Conservation (phyloP, 1,140 invertebrate species). For the Prorops nasuta region DNA sequence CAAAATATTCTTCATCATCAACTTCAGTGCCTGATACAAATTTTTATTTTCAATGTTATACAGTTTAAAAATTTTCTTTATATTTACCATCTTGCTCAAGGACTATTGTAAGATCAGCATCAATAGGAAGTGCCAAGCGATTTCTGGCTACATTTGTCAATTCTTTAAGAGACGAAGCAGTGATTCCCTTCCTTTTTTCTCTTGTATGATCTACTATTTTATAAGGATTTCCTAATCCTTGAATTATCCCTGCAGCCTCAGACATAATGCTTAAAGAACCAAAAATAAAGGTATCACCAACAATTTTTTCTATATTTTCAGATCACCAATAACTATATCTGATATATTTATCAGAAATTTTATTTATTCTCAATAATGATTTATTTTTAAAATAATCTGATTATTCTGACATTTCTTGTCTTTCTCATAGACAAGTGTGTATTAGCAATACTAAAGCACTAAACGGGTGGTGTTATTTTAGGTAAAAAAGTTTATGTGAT, state of each 20-base stretch:
- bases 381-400: neutral
- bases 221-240: slow-evolving; percentile 56
- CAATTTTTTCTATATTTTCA: no score
- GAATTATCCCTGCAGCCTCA: slow-evolving; percentile 30
- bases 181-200: slow-evolving; percentile 77
- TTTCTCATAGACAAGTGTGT: neutral
- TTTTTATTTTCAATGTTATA: no score
- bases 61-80: neutral
- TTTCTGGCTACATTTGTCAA: slow-evolving; percentile 59
- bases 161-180: slow-evolving; percentile 73
- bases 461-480: neutral
- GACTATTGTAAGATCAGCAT: slow-evolving; percentile 69
- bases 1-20: slow-evolving; percentile 85
- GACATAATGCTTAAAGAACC: slow-evolving; percentile 25
- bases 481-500: neutral
- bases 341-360: neutral
- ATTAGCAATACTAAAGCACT: slow-evolving; percentile 1
- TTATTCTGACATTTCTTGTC: neutral
- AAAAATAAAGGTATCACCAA: neutral
- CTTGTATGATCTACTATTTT: slow-evolving; percentile 71
- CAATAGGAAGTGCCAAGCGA: slow-evolving; percentile 45
- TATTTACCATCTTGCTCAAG: slow-evolving; percentile 72
- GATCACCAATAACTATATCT: neutral
- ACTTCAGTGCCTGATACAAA: slow-evolving; percentile 69
- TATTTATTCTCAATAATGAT: neutral